phyloP scores from a whole-genome alignment of 2,113 vertebrate species.

The Baryphthengus martii region DNA sequence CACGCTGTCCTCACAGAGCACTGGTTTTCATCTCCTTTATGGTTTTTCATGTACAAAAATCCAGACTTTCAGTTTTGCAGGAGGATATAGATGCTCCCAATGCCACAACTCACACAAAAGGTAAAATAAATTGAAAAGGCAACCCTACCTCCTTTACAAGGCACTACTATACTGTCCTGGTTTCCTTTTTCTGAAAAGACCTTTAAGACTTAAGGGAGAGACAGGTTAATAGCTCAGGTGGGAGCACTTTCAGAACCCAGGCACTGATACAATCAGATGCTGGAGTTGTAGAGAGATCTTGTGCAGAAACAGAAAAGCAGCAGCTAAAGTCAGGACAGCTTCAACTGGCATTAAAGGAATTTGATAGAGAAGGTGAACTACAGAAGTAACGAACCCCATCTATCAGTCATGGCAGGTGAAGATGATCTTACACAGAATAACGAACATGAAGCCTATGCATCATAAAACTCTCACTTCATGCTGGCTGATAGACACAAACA shows the following conservation, averaged over 20 bases:
- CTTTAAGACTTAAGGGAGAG: background rate
- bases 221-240: background rate
- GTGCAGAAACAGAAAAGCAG: background rate
- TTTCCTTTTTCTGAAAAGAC: background rate
- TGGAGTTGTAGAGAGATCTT: background rate
- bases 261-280: background rate
- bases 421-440: background rate
- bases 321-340: background rate
- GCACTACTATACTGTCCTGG: background rate
- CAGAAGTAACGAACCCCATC: background rate
- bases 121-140: background rate
- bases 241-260: background rate
- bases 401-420: background rate
- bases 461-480: background rate
- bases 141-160: background rate
- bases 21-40: background rate
- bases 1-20: rapidly evolving
- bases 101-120: background rate
- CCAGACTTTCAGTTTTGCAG: background rate
- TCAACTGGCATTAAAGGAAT: background rate
- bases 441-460: background rate
- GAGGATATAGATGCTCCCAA: background rate
- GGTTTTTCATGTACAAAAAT: background rate
- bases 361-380: background rate
- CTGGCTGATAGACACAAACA: background rate